Evolutionary conservation across 2,797 vertebrate species (phyloP).

Genomic region (Tiaroga cobitis): DNA sequence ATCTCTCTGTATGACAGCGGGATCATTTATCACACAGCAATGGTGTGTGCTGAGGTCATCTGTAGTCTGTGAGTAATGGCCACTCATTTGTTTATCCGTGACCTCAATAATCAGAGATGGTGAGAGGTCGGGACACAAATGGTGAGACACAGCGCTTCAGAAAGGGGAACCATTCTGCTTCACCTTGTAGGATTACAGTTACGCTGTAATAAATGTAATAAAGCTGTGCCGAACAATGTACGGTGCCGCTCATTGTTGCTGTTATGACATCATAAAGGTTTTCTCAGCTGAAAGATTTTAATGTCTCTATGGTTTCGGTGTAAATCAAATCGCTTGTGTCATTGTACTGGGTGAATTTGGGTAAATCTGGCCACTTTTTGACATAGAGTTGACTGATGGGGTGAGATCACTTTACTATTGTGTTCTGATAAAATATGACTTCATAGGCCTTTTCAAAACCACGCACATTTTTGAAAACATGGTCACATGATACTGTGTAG

Average conservation of each 20-base stretch:
- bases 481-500: not conserved
- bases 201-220: constrained; percentile 40
- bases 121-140: constrained; percentile 52
- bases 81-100: constrained; percentile 55
- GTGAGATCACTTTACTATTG: not conserved
- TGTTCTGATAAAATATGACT: not conserved
- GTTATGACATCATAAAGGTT: constrained; percentile 42
- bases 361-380: not conserved
- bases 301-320: constrained; percentile 26
- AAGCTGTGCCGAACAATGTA: constrained; percentile 39
- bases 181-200: constrained; percentile 24
- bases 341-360: not conserved
- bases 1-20: constrained; percentile 55
- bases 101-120: constrained; percentile 52
- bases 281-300: constrained; percentile 13
- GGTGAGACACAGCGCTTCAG: constrained; percentile 38
- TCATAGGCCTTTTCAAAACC: not conserved
- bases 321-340: constrained; percentile 10
- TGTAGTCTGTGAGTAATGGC: constrained; percentile 55
- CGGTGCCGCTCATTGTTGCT: constrained; percentile 27
- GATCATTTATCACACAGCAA: constrained; percentile 57
- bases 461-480: not conserved
- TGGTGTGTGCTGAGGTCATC: constrained; percentile 55
- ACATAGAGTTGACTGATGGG: not conserved
- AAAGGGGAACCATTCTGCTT: constrained; percentile 21